Conservation (phyloP, 1,140 invertebrate species). For the Augochlora pura region DNA sequence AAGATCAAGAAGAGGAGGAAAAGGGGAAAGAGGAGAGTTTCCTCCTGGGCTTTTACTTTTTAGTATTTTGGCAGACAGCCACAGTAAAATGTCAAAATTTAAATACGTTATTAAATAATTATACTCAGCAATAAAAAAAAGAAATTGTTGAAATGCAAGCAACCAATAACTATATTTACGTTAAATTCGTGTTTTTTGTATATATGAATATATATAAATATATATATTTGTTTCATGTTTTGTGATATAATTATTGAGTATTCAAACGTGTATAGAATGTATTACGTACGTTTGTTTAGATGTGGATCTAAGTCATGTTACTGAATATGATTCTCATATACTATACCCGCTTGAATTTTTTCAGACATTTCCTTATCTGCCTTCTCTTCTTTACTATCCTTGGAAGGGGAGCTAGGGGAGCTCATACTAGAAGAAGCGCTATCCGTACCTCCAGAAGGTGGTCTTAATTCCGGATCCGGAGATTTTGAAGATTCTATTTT, state of each 20-base stretch:
- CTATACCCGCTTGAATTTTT: slow-evolving; percentile 74
- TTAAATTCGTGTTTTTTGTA: slow-evolving; percentile 12
- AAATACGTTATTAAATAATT: slow-evolving; percentile 19
- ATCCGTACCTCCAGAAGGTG: slow-evolving; percentile 72
- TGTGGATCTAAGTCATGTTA: slow-evolving; percentile 27
- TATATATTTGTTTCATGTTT: neutral
- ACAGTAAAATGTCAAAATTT: slow-evolving; percentile 41
- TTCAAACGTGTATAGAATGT: slow-evolving; percentile 13
- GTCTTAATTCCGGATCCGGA: slow-evolving; percentile 73
- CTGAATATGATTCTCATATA: slow-evolving; percentile 25
- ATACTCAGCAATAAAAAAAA: slow-evolving; percentile 5
- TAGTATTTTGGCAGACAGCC: slow-evolving; percentile 70
- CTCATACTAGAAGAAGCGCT: slow-evolving; percentile 77
- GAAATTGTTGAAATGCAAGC: neutral
- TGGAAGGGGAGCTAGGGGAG: slow-evolving; percentile 75
- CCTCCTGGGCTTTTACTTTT: slow-evolving; percentile 72
- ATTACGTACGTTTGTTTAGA: slow-evolving; percentile 22
- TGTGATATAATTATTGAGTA: neutral
- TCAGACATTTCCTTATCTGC: slow-evolving; percentile 75
- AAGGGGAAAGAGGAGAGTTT: slow-evolving; percentile 55
- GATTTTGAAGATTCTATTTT: slow-evolving; percentile 58
- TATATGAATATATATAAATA: neutral
- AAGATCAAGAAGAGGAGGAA: slow-evolving; percentile 64
- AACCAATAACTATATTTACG: neutral
- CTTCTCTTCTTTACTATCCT: slow-evolving; percentile 77